Base-by-base conservation (phyloP, 2,113 vertebrate genomes). In the Sylvietta virens region DNA sequence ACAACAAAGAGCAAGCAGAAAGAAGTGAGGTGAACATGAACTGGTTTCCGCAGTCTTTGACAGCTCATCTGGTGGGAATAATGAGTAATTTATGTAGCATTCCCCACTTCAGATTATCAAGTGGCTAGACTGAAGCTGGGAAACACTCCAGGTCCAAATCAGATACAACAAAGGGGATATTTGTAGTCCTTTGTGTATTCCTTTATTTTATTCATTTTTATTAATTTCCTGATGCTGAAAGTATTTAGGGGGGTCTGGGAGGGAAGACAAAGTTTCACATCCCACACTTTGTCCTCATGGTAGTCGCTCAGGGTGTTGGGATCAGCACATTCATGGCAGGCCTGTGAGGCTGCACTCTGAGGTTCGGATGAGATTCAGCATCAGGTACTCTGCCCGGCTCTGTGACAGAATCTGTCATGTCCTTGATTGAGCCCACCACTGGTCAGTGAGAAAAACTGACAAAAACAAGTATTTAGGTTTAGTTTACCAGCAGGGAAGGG, bases 191-290 rank as follows among this genome's bases (percentile, higher is more conserved):
- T 92, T 90, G 93, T 90, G 92, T 93, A 93, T 95, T 86, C 51
- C 82, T 92, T 83, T 94, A 78, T 93, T 96, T 62, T 93, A 78
- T 56, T 95, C 67, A 35, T 88, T 97, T 95, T 91, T 90, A 94
- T 96, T 96, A 95, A 96, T 97, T 97, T 96, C 95, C 96, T 95
- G 85, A 74, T 90, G 45, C 60, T 92, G 69, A 70, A 86, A 86
- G 40, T 85, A 74, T 88, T 90, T 58, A 30, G 42, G 54, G 51
- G 31, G 11, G 23, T 66, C 51, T 83, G 71, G 47, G 31, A n/a
- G 56, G 76, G 76, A 92, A 91, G 71, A 45, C 67, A 62, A 44
- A 58, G 37, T 70, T 90, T 90, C 70, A 82, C 78, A 81, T 96
- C 90, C 95, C 31, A 77, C 90, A 47, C 51, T 64, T 58, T 66